Base-by-base conservation (phyloP, 2,888 invertebrate species). In the Bimastos eiseni region DNA sequence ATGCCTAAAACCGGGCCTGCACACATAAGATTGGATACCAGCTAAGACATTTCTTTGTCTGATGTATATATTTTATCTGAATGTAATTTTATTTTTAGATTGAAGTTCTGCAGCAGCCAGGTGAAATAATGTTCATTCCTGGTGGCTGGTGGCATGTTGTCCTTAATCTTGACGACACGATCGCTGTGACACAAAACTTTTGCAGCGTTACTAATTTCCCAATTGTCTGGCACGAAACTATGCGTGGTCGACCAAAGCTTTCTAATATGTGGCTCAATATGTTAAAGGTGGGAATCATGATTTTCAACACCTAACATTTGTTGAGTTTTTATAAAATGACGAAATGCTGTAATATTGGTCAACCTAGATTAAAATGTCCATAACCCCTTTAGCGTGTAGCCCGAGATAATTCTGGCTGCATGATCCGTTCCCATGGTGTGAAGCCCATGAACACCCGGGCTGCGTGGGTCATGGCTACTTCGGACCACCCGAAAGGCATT, bases 141-240 rank as follows among this genome's bases (percentile, higher is more conserved):
- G 98, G 98, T 34, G 99, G 99, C 21, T 99, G 99, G 99, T 99
- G 99, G 99, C 99, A 99, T 95, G 99, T 99, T 36, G 99, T 99
- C 30, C 96, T 99, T 49, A 99, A 99, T 95, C 96, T 99, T 92
- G 98, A 99, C 94, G 97, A 97, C 92, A 99, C 99, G 0, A 97
- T 99, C 89, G 99, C 99, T 24, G 97, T 99, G 33, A 99, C 99
- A 0, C 99, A 99, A 95, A 99, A 99, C 95, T 99, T 99, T 95
- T 95, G 95, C 93, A 94, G 98, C 93, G 96, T 97, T 92, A 98
- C 98, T 0, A 99, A 99, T 96, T 98, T 99, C 95, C 98, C 98
- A 0, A 96, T 99, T 30, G 99, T 99, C 0, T 99, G 99, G 98
- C 98, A 99, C 95, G 99, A 99, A 96, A 98, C 98, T 17, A 94